phyloP scores from a whole-genome alignment of 1,140 invertebrate genomes.

The Heliconius himera region DNA sequence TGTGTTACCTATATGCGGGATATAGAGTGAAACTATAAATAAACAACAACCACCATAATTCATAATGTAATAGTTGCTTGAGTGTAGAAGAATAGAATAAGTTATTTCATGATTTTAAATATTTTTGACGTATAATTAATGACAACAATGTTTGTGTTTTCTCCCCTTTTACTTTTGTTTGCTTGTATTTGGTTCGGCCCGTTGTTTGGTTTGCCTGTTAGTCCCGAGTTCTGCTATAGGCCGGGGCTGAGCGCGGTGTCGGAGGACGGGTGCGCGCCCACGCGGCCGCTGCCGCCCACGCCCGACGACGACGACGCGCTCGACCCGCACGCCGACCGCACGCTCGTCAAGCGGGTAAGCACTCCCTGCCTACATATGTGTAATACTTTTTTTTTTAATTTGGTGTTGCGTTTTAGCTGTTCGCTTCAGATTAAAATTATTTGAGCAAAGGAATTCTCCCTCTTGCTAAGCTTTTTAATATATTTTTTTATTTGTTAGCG shows the following conservation, averaged over 20 bases:
- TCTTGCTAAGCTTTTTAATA: neutral
- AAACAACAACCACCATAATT: too few species aligned
- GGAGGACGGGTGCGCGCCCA: conserved; percentile 88
- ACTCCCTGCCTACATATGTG: too few species aligned
- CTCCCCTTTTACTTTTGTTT: conserved; percentile 48
- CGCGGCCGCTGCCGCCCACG: conserved; percentile 95
- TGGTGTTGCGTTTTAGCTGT: conserved; percentile 2
- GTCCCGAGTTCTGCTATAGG: conserved; percentile 94
- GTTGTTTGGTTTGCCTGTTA: conserved; percentile 66
- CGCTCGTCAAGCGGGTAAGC: conserved; percentile 95
- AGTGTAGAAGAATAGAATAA: neutral
- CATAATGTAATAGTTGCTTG: neutral
- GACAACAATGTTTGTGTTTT: neutral
- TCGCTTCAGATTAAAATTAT: neutral
- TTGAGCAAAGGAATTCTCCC: neutral
- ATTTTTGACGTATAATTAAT: neutral
- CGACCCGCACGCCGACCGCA: conserved; percentile 90
- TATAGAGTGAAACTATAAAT: too few species aligned
- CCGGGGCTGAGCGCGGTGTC: conserved; percentile 84
- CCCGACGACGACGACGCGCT: conserved; percentile 93
- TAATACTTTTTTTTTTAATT: neutral
- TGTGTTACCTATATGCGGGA: too few species aligned
- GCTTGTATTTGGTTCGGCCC: conserved; percentile 53
- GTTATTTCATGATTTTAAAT: neutral
- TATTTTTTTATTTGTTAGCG: neutral